Conservation (phyloP, 2,888 invertebrate genomes). For the Eumacrocentrus americanus region DNA sequence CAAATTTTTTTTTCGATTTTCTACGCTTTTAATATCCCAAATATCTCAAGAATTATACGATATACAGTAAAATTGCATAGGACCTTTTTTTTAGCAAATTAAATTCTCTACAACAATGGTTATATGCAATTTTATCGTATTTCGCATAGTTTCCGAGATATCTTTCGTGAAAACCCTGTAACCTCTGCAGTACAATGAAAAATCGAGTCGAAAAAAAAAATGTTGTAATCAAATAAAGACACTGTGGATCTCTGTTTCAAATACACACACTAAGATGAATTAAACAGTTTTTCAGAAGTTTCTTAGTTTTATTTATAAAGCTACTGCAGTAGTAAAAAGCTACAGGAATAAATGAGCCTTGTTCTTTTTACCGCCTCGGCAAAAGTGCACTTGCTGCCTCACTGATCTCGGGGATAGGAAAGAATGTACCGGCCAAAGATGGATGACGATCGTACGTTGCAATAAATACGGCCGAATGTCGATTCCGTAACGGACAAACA, state of each 20-base stretch:
- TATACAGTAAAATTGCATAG: too few species aligned
- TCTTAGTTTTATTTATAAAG: not conserved
- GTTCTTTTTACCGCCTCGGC: not conserved
- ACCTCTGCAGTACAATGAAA: not conserved
- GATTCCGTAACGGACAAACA: constrained; percentile 1
- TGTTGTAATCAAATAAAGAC: constrained; percentile 2
- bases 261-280: not conserved
- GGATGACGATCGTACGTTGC: not conserved
- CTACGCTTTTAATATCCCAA: too few species aligned
- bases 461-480: constrained; percentile 3
- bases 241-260: too few species aligned
- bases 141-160: too few species aligned
- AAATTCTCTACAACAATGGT: too few species aligned
- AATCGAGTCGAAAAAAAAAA: not conserved
- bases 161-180: not conserved
- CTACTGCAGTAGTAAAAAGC: not conserved
- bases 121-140: too few species aligned
- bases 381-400: not conserved
- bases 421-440: constrained; percentile 2
- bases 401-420: not conserved
- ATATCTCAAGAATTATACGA: not conserved
- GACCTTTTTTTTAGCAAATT: too few species aligned
- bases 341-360: constrained; percentile 5
- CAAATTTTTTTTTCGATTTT: too few species aligned
- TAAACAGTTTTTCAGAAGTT: not conserved